phyloP scores from a whole-genome alignment of 2,113 vertebrate genomes.

The Ondatra zibethicus region DNA sequence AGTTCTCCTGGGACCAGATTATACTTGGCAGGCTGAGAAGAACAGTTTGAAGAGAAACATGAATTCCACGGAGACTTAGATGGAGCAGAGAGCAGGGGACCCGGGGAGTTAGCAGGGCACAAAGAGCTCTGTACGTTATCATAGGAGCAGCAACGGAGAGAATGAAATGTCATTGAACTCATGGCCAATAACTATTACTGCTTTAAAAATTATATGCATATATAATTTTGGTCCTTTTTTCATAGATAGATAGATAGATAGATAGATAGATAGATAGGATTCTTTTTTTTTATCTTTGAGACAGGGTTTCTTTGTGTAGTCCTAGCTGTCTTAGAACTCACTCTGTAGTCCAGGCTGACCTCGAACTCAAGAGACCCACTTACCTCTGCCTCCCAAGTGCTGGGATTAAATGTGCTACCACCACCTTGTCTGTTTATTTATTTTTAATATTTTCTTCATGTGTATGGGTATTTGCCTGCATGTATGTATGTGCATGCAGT shows the following conservation, averaged over 20 bases:
- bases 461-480: too few relatives aligned
- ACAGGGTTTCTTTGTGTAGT: background rate
- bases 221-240: background rate
- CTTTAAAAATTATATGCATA: background rate
- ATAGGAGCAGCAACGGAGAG: background rate
- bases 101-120: background rate
- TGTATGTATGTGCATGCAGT: background rate
- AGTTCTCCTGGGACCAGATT: background rate
- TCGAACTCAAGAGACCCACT: background rate
- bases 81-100: background rate
- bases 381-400: background rate
- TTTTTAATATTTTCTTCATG: background rate
- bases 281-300: background rate
- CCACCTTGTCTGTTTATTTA: background rate
- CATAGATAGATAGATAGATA: too few relatives aligned
- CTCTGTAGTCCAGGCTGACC: background rate
- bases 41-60: conserved; percentile 41
- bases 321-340: background rate
- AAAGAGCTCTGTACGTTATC: background rate
- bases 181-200: too few relatives aligned
- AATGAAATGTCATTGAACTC: background rate
- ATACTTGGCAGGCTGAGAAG: background rate
- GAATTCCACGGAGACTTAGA: background rate
- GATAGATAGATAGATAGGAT: background rate
- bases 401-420: background rate